Conservation (phyloP, 2,888 invertebrate species). For the Harpagoxenus sublaevis region DNA sequence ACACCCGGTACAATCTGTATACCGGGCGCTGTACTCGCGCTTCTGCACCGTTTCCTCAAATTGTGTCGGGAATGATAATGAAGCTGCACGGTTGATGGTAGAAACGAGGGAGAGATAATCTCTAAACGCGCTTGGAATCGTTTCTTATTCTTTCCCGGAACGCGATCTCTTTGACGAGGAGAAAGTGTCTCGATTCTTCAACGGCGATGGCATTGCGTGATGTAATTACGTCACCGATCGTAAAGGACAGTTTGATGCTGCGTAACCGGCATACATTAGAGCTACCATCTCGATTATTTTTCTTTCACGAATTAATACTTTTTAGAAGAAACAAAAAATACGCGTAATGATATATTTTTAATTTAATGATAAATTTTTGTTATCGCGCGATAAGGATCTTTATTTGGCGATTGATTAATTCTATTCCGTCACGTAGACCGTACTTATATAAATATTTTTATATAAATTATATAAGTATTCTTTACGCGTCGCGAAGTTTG, state of each 20-base stretch:
- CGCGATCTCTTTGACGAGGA: conserved; percentile 30
- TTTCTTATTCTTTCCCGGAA: conserved; percentile 1
- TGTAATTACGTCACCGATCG: conserved; percentile 42
- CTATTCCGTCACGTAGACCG: neutral
- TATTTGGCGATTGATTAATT: neutral
- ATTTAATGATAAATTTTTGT: neutral
- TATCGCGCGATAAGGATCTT: neutral
- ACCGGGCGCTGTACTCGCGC: conserved; percentile 61
- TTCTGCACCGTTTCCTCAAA: conserved; percentile 47
- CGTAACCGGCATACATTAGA: conserved; percentile 12
- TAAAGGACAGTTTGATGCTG: conserved; percentile 31
- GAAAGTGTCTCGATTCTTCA: conserved; percentile 46
- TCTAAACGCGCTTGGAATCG: conserved; percentile 37
- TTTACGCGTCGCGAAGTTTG: neutral
- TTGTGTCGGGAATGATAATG: conserved; percentile 37
- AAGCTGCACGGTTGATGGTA: conserved; percentile 1
- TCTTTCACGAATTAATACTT: neutral
- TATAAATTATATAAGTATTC: too few species aligned
- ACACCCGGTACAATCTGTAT: conserved; percentile 7
- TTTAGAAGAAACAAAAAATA: neutral
- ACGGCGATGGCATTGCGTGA: conserved; percentile 31
- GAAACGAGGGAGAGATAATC: conserved; percentile 21
- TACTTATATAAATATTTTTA: neutral
- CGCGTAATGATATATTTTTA: neutral
- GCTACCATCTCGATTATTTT: neutral